These are phyloP conservation scores for Bombyx mori DNA, from an alignment of 1,140 invertebrate genomes.

Conservation along the genomic window ASM3026992v2 NC_085112.1:2119001-2119500, in stretches of 20 bases:
- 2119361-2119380: too few species aligned
- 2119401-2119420: too few species aligned
- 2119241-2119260: neutral
- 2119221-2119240: neutral
- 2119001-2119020: slow-evolving; percentile 59
- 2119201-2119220: neutral
- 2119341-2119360: too few species aligned
- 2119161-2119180: neutral
- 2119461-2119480: too few species aligned
- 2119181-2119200: neutral
- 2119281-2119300: neutral
- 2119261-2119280: neutral
- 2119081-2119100: slow-evolving; percentile 46
- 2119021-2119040: slow-evolving; percentile 48
- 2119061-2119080: slow-evolving; percentile 30
- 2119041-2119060: slow-evolving; percentile 61
- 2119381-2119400: too few species aligned
- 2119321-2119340: too few species aligned
- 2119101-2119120: slow-evolving; percentile 23
- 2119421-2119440: too few species aligned
- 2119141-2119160: neutral
- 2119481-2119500: too few species aligned
- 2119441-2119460: too few species aligned
- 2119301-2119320: neutral
- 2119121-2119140: slow-evolving; percentile 15